Evolutionary conservation across 2,888 invertebrate species (phyloP).

Genomic region (Lypha dubia): DNA sequence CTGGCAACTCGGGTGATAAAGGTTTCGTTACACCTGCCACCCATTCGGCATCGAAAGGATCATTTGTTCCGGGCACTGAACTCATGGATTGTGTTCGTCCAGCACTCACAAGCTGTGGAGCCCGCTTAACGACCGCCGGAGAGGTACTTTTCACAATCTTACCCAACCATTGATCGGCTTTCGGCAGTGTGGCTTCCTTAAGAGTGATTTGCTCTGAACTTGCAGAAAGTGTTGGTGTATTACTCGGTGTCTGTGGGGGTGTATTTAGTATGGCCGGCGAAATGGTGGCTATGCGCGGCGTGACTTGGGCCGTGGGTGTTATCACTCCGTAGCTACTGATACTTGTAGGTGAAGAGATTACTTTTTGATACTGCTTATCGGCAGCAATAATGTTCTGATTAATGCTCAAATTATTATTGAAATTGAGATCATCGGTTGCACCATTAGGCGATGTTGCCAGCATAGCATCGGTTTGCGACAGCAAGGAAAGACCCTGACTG

Average conservation of each 20-base stretch:
- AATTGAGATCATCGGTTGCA: constrained; percentile 84
- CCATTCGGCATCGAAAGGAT: constrained; percentile 95
- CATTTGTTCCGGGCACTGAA: constrained; percentile 81
- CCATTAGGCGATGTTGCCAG: constrained; percentile 73
- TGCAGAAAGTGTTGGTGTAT: constrained; percentile 86
- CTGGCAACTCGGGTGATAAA: constrained; percentile 84
- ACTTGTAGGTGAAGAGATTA: constrained; percentile 74
- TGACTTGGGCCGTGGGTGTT: constrained; percentile 82
- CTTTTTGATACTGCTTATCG: constrained; percentile 77
- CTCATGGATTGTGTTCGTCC: constrained; percentile 86
- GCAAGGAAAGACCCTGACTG: constrained; percentile 87
- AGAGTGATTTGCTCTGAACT: constrained; percentile 69
- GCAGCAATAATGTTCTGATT: constrained; percentile 84
- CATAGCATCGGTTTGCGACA: constrained; percentile 85
- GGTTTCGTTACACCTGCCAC: constrained; percentile 84
- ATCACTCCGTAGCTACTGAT: constrained; percentile 73
- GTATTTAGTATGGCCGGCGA: constrained; percentile 85
- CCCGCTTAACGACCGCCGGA: constrained; percentile 85
- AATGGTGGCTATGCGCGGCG: constrained; percentile 86
- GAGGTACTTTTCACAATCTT: constrained; percentile 87
- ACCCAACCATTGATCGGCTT: constrained; percentile 93
- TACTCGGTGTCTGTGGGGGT: constrained; percentile 79
- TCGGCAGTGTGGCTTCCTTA: constrained; percentile 86
- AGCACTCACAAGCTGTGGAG: constrained; percentile 84
- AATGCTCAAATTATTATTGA: constrained; percentile 85